Conservation (phyloP, 2,797 vertebrate species). For the Squalus acanthias region DNA sequence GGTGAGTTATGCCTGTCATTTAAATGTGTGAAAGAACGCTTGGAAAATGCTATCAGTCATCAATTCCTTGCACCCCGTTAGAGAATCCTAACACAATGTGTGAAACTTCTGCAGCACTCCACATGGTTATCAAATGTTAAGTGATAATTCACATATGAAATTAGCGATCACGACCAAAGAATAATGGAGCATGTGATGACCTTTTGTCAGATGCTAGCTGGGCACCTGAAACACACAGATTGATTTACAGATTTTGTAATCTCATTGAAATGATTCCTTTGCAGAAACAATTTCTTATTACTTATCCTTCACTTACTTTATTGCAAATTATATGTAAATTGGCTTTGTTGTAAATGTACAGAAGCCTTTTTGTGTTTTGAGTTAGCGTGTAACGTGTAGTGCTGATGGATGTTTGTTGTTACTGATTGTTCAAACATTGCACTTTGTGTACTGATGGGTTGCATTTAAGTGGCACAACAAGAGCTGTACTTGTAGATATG, state of each 20-base stretch:
- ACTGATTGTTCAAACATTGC: not conserved
- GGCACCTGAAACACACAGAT: not conserved
- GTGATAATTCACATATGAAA: not conserved
- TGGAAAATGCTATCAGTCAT: not conserved
- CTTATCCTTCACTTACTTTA: not conserved
- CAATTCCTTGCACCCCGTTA: not conserved
- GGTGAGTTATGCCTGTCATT: not conserved
- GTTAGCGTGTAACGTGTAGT: not conserved
- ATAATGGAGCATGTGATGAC: not conserved
- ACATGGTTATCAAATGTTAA: not conserved
- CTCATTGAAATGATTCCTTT: not conserved
- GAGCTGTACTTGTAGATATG: not conserved
- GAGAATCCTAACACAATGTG: not conserved
- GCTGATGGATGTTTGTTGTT: not conserved
- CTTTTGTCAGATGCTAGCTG: not conserved
- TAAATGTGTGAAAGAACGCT: not conserved
- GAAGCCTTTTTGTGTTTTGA: not conserved
- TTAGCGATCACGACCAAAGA: not conserved
- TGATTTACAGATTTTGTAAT: not conserved
- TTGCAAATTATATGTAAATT: not conserved
- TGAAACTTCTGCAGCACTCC: not conserved
- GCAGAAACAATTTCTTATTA: too few species aligned
- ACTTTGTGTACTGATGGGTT: not conserved
- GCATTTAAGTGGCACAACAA: conserved; percentile 23
- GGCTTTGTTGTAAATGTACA: not conserved